phyloP scores from a whole-genome alignment of 2,113 vertebrate genomes.

The Calyptommatus sinebrachiatus region DNA sequence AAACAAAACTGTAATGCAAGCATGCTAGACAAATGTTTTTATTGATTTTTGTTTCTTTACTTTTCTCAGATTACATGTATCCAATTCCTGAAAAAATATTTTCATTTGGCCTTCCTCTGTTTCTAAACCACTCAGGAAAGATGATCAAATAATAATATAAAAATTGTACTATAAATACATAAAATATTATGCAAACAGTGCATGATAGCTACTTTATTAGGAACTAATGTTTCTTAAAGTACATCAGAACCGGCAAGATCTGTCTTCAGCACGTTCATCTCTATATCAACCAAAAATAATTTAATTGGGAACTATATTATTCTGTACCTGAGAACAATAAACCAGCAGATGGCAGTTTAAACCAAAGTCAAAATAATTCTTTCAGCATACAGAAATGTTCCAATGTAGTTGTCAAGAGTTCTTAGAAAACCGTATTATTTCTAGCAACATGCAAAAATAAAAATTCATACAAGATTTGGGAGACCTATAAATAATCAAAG shows the following conservation, averaged over 20 bases:
- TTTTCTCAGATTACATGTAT: not conserved
- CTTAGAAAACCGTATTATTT: slow-evolving; percentile 36
- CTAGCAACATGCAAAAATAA: not conserved
- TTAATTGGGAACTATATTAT: slow-evolving; percentile 39
- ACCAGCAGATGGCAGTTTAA: slow-evolving; percentile 69
- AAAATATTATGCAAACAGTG: not conserved
- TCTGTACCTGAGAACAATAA: slow-evolving; percentile 57
- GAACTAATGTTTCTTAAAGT: not conserved
- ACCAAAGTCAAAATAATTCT: slow-evolving; percentile 58
- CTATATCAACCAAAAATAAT: slow-evolving; percentile 51
- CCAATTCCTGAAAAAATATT: not conserved
- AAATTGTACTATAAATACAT: not conserved
- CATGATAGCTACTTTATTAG: slow-evolving; percentile 14
- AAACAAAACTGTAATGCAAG: not conserved
- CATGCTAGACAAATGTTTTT: not conserved
- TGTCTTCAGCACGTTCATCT: slow-evolving; percentile 42
- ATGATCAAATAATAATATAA: not conserved
- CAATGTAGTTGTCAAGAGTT: slow-evolving; percentile 50
- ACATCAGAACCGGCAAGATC: slow-evolving; percentile 9
- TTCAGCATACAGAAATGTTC: slow-evolving; percentile 6
- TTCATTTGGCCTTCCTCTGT: not conserved
- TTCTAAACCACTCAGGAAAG: not conserved
- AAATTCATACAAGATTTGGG: not conserved
- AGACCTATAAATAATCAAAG: not conserved
- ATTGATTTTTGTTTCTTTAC: not conserved